Evolutionary conservation across 2,113 vertebrate genomes (phyloP).

Genomic region (Alethe diademata): DNA sequence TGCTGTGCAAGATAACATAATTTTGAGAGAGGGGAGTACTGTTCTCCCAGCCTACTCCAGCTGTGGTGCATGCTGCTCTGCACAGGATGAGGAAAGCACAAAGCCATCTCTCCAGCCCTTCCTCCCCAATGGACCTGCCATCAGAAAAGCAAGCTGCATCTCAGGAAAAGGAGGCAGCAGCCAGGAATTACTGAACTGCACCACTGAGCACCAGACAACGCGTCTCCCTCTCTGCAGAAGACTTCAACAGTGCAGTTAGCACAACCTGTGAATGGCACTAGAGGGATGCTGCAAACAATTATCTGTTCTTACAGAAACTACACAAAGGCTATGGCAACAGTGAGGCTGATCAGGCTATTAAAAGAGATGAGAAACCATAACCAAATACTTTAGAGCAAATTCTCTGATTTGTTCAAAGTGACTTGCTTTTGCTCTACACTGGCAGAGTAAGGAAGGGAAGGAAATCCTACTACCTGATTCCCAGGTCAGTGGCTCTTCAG

Average conservation of each 20-base stretch:
- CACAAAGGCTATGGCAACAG: neutral
- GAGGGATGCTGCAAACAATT: neutral
- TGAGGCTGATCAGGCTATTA: neutral
- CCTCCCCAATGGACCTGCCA: neutral
- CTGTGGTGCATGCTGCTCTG: neutral
- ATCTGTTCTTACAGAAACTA: neutral
- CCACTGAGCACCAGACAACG: neutral
- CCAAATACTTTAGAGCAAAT: neutral
- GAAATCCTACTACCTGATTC: neutral
- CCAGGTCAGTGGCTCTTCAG: neutral
- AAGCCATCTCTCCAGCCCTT: neutral
- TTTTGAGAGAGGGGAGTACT: neutral
- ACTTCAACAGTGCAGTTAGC: neutral
- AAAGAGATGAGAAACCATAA: neutral
- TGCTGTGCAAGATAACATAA: neutral
- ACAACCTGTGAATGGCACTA: neutral
- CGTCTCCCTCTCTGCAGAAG: neutral
- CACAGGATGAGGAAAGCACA: neutral
- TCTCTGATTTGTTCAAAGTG: neutral
- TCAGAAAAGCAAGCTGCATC: neutral
- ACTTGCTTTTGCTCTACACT: neutral
- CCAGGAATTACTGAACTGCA: neutral
- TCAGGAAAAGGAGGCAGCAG: neutral
- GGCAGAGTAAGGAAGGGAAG: neutral
- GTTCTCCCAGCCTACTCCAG: neutral